Percentiles rank a stretch among this genome's conserved stretches.
Evolutionary conservation across 2,113 vertebrate genomes (phyloP).

Genomic region (Todiramphus saurophagus): DNA sequence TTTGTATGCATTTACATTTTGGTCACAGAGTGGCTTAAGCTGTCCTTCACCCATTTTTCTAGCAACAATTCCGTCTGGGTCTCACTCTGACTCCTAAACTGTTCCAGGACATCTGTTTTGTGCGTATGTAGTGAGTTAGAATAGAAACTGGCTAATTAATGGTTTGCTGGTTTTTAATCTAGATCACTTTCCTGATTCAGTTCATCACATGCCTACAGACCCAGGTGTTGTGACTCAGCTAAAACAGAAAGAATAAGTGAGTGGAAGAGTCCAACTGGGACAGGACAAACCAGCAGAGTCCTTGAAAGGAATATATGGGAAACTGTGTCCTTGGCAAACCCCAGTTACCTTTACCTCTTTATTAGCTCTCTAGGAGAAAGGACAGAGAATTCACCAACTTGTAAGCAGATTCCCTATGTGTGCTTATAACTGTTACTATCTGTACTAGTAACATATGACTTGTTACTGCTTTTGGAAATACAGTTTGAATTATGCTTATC

Average conservation of each 20-base stretch:
- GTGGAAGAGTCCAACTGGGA: not conserved
- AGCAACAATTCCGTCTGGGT: not conserved
- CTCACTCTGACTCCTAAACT: not conserved
- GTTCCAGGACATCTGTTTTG: not conserved
- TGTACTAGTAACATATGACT: not conserved
- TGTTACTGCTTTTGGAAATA: not conserved
- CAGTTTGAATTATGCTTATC: not conserved
- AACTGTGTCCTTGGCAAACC: not conserved
- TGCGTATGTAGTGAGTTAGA: not conserved
- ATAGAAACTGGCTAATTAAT: not conserved
- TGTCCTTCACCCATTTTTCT: not conserved
- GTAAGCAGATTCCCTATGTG: not conserved
- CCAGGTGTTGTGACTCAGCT: not conserved
- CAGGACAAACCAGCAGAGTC: not conserved
- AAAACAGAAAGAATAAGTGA: not conserved
- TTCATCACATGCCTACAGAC: not conserved
- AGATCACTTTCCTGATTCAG: not conserved
- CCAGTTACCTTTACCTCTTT: not conserved
- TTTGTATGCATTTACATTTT: not conserved
- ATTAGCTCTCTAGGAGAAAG: not conserved
- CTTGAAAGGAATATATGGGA: not conserved
- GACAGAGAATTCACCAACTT: not conserved
- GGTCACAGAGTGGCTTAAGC: not conserved
- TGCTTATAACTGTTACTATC: not conserved
- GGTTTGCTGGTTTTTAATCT: not conserved